Percentiles rank a stretch among this genome's conserved stretches.
These are phyloP conservation scores for Anser brachyrhynchus DNA, from an alignment of 2,113 vertebrate species.

Conservation along the genomic window DNA sequence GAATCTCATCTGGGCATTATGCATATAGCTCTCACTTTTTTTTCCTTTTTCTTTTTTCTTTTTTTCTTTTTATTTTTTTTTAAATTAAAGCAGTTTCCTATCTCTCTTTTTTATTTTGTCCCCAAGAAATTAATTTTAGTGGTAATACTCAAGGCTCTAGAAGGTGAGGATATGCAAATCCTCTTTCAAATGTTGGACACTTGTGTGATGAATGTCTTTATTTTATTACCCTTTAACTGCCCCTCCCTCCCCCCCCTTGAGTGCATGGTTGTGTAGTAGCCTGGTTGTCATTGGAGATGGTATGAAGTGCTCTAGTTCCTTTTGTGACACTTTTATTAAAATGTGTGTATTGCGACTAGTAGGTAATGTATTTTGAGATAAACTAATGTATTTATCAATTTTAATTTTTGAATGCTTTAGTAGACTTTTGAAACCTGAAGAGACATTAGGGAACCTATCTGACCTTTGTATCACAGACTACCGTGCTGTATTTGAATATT, in stretches of 20 bases:
- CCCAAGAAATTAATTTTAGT: slow-evolving; percentile 50
- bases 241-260: background rate
- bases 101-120: background rate
- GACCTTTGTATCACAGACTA: background rate
- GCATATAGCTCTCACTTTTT: slow-evolving; percentile 11
- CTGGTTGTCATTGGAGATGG: background rate
- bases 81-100: slow-evolving; percentile 62
- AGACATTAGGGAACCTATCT: background rate
- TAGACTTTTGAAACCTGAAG: background rate
- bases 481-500: slow-evolving; percentile 1
- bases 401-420: background rate
- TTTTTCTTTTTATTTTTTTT: background rate
- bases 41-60: background rate
- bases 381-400: background rate
- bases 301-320: background rate
- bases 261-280: background rate
- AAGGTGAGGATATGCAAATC: slow-evolving; percentile 30
- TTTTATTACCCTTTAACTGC: slow-evolving; percentile 26
- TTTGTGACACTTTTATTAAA: background rate
- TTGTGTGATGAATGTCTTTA: slow-evolving; percentile 24
- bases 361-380: background rate
- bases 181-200: background rate
- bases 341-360: background rate
- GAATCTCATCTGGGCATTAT: slow-evolving; percentile 55
- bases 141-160: slow-evolving; percentile 16